Evolutionary conservation across 1,140 invertebrate genomes (phyloP), one percentile per base, ranked within the genome.

Genomic region (Scaptomyza hsui): DNA sequence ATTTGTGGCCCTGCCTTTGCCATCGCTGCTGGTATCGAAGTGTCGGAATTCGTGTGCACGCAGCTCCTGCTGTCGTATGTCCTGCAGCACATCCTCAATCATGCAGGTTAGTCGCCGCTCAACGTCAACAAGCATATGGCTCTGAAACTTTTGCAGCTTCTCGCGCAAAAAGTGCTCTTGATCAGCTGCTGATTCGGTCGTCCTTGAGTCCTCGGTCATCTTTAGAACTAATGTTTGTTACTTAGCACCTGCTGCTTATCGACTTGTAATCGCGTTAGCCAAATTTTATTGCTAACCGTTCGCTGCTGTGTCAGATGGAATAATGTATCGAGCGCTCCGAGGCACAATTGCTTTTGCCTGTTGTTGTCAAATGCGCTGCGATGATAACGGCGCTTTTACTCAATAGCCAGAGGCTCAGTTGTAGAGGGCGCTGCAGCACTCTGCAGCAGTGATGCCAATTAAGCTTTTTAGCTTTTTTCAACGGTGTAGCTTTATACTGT

Each of bases 51-150:
- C 89, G 21, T 91, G 74, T 1, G 74, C 44, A 0, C 79, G 77
- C 21, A 91, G 26, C 47, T 91, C 83, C 24, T 86, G 75, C 35
- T 83, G 80, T 0, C 75, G 74, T 4, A 91, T 21, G 19, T 91
- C 90, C 63, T 89, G 88, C n/a, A 91, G 37, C n/a, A 91, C 78
- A 24, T 88, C 83, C 60, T 91, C 90, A 18, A 91, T 85, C 72
- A 90, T 71, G 47, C 70, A 71, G 13, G 73, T 56, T 5, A 91
- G 39, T 1, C 76, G 68, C 39, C 83, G 72, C 19, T 91, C 76
- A 12, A 91, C 77, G 2, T 91, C 90, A 16, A 39, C n/a, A 19
- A 91, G 9, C 53, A 91, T 70, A 37, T 63, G 72, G 0, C 53
- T 52, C 55, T 89, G 89, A 55, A 91, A 90, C 16, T 55, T 73